These are phyloP conservation scores for Actenoides hombroni DNA, from an alignment of 2,113 vertebrate genomes.

Conservation along the genomic window DNA sequence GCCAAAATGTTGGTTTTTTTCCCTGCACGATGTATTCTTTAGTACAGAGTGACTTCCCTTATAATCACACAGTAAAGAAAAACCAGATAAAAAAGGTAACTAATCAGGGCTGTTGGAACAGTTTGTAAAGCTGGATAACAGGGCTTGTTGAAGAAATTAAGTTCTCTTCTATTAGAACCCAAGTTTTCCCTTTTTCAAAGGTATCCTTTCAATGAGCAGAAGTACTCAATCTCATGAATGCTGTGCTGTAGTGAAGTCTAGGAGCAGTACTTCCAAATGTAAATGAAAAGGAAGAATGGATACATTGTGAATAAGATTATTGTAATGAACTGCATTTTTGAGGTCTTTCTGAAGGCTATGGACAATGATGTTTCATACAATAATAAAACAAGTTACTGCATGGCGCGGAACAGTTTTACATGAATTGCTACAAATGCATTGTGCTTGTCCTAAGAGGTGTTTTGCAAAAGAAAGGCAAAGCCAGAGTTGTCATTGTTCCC, in stretches of 20 bases:
- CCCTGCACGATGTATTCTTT: not conserved
- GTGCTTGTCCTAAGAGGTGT: constrained; percentile 18
- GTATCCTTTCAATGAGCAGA: not conserved
- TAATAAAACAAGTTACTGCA: constrained; percentile 12
- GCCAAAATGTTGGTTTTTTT: not conserved
- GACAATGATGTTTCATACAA: not conserved
- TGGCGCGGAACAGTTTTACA: not conserved
- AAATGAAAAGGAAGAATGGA: constrained; percentile 34
- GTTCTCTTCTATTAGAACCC: not conserved
- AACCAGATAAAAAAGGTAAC: not conserved
- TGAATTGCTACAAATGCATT: not conserved
- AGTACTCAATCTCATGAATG: not conserved
- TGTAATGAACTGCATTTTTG: not conserved
- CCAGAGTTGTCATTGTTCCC: not conserved
- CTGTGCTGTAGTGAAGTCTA: not conserved
- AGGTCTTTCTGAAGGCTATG: not conserved
- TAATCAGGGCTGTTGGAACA: not conserved
- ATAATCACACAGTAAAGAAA: not conserved
- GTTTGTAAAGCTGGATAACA: not conserved
- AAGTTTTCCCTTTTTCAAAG: not conserved
- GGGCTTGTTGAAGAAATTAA: not conserved
- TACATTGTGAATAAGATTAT: not conserved
- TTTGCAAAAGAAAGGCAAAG: constrained; percentile 11
- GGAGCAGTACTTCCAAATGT: constrained; percentile 40
- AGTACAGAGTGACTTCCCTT: not conserved